phyloP scores from a whole-genome alignment of 2,113 vertebrate genomes.

The Bubo bubo region DNA sequence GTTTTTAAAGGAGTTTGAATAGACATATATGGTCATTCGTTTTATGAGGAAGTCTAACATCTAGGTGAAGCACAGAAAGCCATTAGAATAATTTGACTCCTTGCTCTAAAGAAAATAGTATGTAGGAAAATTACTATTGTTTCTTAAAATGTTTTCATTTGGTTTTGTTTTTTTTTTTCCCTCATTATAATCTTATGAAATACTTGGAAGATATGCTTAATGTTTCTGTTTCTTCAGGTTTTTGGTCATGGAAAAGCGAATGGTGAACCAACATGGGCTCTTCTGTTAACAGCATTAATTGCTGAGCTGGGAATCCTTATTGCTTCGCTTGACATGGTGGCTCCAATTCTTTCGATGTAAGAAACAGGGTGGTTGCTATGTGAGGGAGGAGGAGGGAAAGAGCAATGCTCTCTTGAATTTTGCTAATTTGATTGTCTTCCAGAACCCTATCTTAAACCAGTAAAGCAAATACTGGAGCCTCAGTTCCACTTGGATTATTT shows the following conservation, averaged over 20 bases:
- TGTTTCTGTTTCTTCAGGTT: conserved; percentile 73
- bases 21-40: background rate
- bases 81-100: background rate
- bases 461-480: background rate
- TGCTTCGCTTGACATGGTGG: conserved; percentile 98
- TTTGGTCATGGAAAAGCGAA: conserved; percentile 95
- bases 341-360: conserved; percentile 99
- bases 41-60: background rate
- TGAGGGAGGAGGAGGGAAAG: fast-evolving
- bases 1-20: background rate
- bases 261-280: conserved; percentile 95
- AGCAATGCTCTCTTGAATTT: background rate
- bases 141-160: background rate
- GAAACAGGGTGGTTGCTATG: background rate
- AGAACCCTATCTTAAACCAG: background rate
- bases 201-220: background rate
- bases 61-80: background rate
- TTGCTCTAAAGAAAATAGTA: background rate
- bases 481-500: background rate
- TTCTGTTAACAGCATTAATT: conserved; percentile 91
- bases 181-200: background rate
- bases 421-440: background rate
- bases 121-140: background rate
- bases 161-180: no score
- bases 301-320: conserved; percentile 97